These are phyloP conservation scores for Catostylus mosaicus DNA, from an alignment of 30 jellyfish, hydroid and myxozoan genomes.

Conservation along the genomic window DNA sequence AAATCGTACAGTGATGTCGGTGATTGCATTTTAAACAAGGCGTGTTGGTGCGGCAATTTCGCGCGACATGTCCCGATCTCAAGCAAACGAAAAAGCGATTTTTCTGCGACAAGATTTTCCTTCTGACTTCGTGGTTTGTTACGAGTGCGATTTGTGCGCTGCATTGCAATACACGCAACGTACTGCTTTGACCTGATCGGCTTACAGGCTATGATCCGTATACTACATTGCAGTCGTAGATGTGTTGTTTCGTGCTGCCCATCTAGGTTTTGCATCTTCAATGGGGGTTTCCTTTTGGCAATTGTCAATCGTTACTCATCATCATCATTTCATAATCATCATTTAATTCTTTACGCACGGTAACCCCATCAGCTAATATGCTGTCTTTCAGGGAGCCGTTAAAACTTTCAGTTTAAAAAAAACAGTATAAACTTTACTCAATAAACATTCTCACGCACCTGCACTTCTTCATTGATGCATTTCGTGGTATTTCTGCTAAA, in stretches of 20 bases:
- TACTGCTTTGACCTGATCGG: background rate
- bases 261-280: background rate
- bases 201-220: background rate
- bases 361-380: too few relatives aligned
- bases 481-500: background rate
- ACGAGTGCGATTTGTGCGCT: constrained; percentile 13
- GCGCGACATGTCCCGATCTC: constrained; percentile 5
- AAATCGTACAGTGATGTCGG: constrained; percentile 7
- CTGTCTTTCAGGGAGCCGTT: too few relatives aligned
- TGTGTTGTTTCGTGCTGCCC: background rate
- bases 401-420: too few relatives aligned
- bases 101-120: constrained; percentile 16
- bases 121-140: constrained; percentile 1
- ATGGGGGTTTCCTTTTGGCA: background rate
- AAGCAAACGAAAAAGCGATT: constrained; percentile 15
- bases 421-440: background rate
- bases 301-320: too few relatives aligned
- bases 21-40: background rate
- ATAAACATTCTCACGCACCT: constrained; percentile 7
- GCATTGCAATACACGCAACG: constrained; percentile 24
- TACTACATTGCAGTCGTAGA: constrained; percentile 18
- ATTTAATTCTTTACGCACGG: too few relatives aligned
- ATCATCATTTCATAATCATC: too few relatives aligned
- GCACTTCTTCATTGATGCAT: constrained; percentile 27
- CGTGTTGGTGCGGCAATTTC: background rate